Percentiles rank a stretch among this genome's conserved stretches.
Conservation (phyloP, 2,113 vertebrate genomes). For the Toxotes chatareus region DNA sequence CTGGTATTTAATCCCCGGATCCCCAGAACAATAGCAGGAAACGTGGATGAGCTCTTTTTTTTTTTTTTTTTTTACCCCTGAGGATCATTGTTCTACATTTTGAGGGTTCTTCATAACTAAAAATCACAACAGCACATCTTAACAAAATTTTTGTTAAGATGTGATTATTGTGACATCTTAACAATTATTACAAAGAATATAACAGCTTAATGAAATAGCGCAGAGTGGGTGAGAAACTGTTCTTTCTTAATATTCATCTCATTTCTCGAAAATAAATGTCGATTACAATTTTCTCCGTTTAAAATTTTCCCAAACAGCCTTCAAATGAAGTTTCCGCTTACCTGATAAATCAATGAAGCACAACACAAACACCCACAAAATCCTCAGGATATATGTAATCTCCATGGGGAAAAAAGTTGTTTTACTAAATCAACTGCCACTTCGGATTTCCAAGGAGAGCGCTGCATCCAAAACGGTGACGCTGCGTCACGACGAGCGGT, state of each 20-base stretch:
- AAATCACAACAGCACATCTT: background rate
- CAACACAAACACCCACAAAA: constrained; percentile 68
- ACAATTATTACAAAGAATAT: background rate
- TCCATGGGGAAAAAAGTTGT: constrained; percentile 17
- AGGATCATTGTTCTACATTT: constrained; percentile 28
- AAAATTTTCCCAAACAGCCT: background rate
- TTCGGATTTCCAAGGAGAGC: constrained; percentile 9
- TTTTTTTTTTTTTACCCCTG: constrained; percentile 8
- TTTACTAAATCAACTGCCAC: background rate
- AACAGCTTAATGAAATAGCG: background rate
- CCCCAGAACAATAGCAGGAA: constrained; percentile 85
- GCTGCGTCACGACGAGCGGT: constrained; percentile 60
- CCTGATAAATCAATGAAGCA: constrained; percentile 73
- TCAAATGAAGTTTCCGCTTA: constrained; percentile 53
- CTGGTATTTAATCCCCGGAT: constrained; percentile 59
- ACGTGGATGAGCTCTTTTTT: constrained; percentile 76
- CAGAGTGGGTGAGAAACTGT: background rate
- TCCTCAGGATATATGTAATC: constrained; percentile 69
- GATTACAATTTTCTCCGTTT: background rate
- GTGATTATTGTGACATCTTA: too few relatives aligned
- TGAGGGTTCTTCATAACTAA: background rate
- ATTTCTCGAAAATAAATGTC: background rate
- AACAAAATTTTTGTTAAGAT: background rate
- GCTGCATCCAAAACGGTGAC: constrained; percentile 65
- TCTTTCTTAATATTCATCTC: background rate